Evolutionary conservation across 2,888 invertebrate genomes (phyloP).

Genomic region (Autographa gamma): DNA sequence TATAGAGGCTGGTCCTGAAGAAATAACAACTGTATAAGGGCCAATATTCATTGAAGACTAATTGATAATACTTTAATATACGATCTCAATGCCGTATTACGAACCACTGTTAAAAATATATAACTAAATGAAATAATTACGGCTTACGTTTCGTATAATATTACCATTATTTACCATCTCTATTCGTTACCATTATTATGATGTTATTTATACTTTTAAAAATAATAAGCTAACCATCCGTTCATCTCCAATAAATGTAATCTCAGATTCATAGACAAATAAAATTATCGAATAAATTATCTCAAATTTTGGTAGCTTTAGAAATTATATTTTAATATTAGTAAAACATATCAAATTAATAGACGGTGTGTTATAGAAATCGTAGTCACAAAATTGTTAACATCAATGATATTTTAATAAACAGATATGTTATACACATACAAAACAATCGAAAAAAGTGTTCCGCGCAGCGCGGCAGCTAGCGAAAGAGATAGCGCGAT

Average conservation of each 20-base stretch:
- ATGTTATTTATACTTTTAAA: too few relatives aligned
- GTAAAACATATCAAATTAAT: conserved; percentile 40
- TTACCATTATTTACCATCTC: too few relatives aligned
- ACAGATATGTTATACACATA: too few relatives aligned
- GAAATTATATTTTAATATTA: conserved; percentile 15
- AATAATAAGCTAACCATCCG: too few relatives aligned
- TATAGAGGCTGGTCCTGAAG: conserved; percentile 30
- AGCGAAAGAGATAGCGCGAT: too few relatives aligned
- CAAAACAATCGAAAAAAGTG: too few relatives aligned
- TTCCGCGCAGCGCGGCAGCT: too few relatives aligned
- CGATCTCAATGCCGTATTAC: neutral
- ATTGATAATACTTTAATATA: neutral
- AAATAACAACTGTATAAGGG: conserved; percentile 28
- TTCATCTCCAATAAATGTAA: neutral
- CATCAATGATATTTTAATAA: too few relatives aligned
- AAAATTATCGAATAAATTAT: conserved; percentile 1
- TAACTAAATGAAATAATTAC: too few relatives aligned
- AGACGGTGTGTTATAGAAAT: neutral
- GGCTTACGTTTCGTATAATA: too few relatives aligned
- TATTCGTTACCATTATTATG: too few relatives aligned
- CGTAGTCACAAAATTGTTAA: conserved; percentile 17
- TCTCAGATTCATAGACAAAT: neutral
- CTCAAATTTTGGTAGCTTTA: neutral
- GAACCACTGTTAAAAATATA: too few relatives aligned
- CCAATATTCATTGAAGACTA: neutral